These are phyloP conservation scores for Amiota mariae DNA, from an alignment of 2,888 invertebrate species.

Conservation along the genomic window DNA sequence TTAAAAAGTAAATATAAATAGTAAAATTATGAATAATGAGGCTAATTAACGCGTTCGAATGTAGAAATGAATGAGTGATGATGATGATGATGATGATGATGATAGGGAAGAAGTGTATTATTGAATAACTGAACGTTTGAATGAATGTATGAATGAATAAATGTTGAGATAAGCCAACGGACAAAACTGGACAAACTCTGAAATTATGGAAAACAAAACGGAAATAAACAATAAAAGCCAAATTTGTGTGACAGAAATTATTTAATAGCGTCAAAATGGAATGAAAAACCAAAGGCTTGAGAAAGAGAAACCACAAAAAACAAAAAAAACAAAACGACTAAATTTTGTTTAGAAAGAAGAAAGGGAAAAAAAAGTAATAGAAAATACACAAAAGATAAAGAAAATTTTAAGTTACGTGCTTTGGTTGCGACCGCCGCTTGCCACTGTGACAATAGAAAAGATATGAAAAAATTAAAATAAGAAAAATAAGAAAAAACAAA, in stretches of 20 bases:
- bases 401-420: slow-evolving; percentile 53
- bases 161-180: background rate
- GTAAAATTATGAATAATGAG: slow-evolving; percentile 63
- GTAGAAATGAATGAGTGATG: too few species aligned
- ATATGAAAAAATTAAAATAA: slow-evolving; percentile 33
- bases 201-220: slow-evolving; percentile 30
- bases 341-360: slow-evolving; percentile 4
- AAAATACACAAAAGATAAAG: slow-evolving; percentile 23
- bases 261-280: slow-evolving; percentile 62
- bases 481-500: too few species aligned
- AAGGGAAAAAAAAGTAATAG: slow-evolving; percentile 33
- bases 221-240: slow-evolving; percentile 64
- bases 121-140: too few species aligned
- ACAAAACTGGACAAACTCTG: background rate
- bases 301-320: slow-evolving; percentile 33
- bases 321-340: too few species aligned
- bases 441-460: background rate
- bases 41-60: slow-evolving; percentile 53
- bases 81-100: too few species aligned
- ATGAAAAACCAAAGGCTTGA: background rate
- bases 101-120: too few species aligned
- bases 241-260: slow-evolving; percentile 68
- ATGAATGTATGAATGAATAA: background rate
- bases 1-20: slow-evolving; percentile 49
- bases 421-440: slow-evolving; percentile 49